Percentiles rank a stretch among this genome's conserved stretches.
These are phyloP conservation scores for Phenganax marumi DNA, from an alignment of 92 coral and sea anemone species.

Conservation along the genomic window DNA sequence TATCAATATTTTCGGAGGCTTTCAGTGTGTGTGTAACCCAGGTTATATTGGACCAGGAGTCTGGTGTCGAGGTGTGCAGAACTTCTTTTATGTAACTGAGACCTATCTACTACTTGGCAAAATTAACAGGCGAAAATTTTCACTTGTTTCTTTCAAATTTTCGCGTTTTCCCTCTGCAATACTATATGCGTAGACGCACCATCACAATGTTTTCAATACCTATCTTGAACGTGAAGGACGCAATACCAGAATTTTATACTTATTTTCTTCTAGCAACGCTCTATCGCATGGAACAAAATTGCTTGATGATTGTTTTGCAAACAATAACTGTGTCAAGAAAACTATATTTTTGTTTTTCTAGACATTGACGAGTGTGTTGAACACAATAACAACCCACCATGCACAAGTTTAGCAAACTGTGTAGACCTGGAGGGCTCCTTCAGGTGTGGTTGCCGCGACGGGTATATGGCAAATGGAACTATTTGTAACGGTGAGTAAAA, in stretches of 20 bases:
- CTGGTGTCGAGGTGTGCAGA: constrained; percentile 54
- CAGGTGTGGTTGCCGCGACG: constrained; percentile 45
- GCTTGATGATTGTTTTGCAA: neutral
- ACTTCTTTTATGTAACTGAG: no score
- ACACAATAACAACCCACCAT: constrained; percentile 1
- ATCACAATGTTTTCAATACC: no score
- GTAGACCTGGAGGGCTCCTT: constrained; percentile 47
- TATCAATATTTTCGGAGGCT: constrained; percentile 56
- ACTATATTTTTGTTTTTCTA: neutral
- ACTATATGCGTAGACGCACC: no score
- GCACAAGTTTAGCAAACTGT: constrained; percentile 47
- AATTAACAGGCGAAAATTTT: no score
- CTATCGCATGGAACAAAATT: neutral
- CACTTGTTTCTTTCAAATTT: no score
- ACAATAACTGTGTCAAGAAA: neutral
- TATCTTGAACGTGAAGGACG: no score
- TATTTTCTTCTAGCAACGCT: neutral
- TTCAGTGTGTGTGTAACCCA: constrained; percentile 53
- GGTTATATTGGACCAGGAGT: constrained; percentile 66
- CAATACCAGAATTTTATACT: no score
- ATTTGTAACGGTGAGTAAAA: constrained; percentile 19
- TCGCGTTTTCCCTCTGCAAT: no score
- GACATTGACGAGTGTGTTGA: constrained; percentile 61
- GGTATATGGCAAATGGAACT: constrained; percentile 28
- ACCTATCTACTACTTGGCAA: no score